Evolutionary conservation across 2,797 vertebrate genomes (phyloP), one percentile per base, ranked within the genome.

Genomic region (Xenops minutus): DNA sequence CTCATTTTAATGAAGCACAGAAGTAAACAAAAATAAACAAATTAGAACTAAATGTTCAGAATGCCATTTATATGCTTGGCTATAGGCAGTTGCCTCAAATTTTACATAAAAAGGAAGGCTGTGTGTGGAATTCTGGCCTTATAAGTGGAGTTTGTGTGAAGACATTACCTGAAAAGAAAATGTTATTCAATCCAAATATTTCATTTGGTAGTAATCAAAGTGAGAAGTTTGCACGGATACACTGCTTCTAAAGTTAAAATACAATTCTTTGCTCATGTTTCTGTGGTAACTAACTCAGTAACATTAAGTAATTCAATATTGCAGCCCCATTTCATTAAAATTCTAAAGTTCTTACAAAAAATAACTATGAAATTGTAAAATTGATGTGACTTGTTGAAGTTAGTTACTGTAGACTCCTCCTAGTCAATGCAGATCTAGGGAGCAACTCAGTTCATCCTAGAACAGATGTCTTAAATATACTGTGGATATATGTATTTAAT

Each of bases 21-120:
- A 84, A 82, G 56, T 79, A 88, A 95, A 94, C 49, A 96, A 95
- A 92, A 85, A 83, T 64, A 77, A 89, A 82, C 73, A 12, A 15
- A 56, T 52, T 73, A 82, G 77, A 82, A 72, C 43, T 75, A 66
- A 78, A 88, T 78, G 36, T 86, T 95, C 79, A 84, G 76, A 78
- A 79, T 69, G 51, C 58, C 58, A 78, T 86, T 90, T 92, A 21
- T 62, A 59, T 56, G 18, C 46, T 86, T 6, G 8, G 19, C 79
- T 86, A 73, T 84, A 66, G 48, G 55, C 21, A 62, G 24, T 59
- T 51, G 74, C 34, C n/a, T 41, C 10, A 81, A 52, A 55, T 75
- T 88, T 91, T 78, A 88, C 24, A 14, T 75, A 66, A 61, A 12
- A 23, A 93, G 51, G 30, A 85, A 81, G 15, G 26, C 58, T 62